These are phyloP conservation scores for Diplosoma virens DNA, from an alignment of 23 tunicate genomes.

Conservation along the genomic window DNA sequence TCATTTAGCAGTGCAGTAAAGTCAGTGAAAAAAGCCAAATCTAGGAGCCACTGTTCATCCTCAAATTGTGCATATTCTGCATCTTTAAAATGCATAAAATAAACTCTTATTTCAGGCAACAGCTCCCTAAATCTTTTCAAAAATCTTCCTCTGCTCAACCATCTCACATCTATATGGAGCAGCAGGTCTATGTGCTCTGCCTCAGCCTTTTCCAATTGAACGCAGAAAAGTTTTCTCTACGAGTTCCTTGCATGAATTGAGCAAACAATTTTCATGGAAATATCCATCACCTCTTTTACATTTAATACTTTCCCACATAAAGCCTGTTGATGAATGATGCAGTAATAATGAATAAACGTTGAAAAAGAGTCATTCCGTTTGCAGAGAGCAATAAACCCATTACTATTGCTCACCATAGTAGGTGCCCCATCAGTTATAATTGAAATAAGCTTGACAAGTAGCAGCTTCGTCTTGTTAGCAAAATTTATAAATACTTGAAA, in stretches of 20 bases:
- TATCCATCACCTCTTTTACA: slow-evolving; percentile 27
- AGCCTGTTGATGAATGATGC: slow-evolving; percentile 26
- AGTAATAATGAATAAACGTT: slow-evolving; percentile 8
- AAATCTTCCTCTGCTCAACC: slow-evolving; percentile 21
- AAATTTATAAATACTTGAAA: slow-evolving; percentile 4
- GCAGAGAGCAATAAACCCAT: slow-evolving; percentile 21
- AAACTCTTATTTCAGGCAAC: slow-evolving; percentile 8
- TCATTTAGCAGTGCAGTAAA: no score
- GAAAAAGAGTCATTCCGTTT: no score
- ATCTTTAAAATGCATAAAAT: neutral
- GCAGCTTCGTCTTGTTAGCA: neutral
- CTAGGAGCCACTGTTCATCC: slow-evolving; percentile 15
- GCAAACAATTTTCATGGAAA: slow-evolving; percentile 15
- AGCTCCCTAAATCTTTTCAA: neutral
- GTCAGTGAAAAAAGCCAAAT: slow-evolving; percentile 8
- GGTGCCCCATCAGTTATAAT: no score
- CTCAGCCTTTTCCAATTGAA: slow-evolving; percentile 2
- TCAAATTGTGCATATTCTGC: slow-evolving; percentile 2
- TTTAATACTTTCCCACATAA: slow-evolving; percentile 13
- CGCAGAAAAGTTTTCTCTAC: slow-evolving; percentile 17
- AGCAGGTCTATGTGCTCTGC: slow-evolving; percentile 24
- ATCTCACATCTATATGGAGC: slow-evolving; percentile 24
- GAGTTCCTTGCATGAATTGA: no score
- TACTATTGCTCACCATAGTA: neutral
- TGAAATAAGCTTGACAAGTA: no score